Evolutionary conservation across 1,140 invertebrate genomes (phyloP).

Genomic region (Microplitis demolitor): DNA sequence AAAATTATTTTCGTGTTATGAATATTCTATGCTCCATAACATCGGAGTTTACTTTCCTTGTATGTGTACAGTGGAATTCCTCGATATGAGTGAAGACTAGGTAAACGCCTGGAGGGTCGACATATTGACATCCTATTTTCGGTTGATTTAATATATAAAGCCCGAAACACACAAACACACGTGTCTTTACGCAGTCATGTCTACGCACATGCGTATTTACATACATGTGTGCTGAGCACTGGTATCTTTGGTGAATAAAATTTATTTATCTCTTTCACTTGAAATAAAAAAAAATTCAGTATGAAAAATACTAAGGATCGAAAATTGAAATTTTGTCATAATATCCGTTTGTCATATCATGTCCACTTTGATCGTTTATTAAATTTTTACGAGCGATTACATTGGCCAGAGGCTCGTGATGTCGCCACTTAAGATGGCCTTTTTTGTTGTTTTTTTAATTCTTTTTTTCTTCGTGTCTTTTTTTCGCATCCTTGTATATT

Average conservation of each 20-base stretch:
- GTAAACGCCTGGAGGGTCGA: constrained; percentile 29
- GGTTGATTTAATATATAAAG: constrained; percentile 54
- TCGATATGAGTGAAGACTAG: constrained; percentile 6
- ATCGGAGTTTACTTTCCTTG: background rate
- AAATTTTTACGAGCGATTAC: constrained; percentile 57
- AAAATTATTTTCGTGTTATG: background rate
- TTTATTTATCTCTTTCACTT: constrained; percentile 25
- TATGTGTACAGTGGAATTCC: background rate
- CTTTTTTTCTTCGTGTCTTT: background rate
- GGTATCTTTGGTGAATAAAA: constrained; percentile 24
- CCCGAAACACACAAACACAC: background rate
- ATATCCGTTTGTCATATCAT: constrained; percentile 40
- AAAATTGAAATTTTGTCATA: constrained; percentile 22
- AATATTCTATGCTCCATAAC: background rate
- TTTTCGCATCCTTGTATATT: background rate
- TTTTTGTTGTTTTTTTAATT: background rate
- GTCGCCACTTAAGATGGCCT: background rate
- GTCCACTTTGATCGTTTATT: constrained; percentile 55
- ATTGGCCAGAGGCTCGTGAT: constrained; percentile 47
- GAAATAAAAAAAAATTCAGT: background rate
- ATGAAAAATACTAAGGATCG: background rate
- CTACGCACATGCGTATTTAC: no score
- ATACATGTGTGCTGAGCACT: no score
- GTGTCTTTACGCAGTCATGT: no score
- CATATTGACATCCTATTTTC: constrained; percentile 47